Base-by-base conservation (phyloP, 1,140 invertebrate species). In the Hycleus cichorii region DNA sequence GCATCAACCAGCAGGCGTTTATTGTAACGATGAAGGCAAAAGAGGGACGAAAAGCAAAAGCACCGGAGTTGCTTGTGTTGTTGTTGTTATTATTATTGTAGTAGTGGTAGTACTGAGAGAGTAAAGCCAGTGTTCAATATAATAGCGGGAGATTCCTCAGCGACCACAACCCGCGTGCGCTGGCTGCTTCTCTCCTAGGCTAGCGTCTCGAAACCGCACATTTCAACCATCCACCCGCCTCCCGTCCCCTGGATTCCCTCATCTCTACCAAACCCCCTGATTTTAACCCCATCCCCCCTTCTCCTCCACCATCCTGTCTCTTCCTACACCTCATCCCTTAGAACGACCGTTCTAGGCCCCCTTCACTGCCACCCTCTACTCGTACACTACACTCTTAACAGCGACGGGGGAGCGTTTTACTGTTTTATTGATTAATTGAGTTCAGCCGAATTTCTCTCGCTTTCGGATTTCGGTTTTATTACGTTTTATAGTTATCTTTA, bases 391-490 rank as follows among this genome's bases (percentile, higher is more conserved):
- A 70, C 70, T 69, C 67, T 69, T 70, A 69, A 70, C 70, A 60
- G 67, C 69, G 64, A 69, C 69, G 67, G 69, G 71, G 69, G 67
- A 70, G 62, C 71, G 69, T 72, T 72, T 72, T 70, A 72, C 71
- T 72, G 71, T 72, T 71, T 72, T 72, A 72, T 72, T 72, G 71
- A 72, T 72, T 72, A 72, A 71, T 72, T 72, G 71, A 72, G 71
- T 72, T 72, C 67, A 68, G 68, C 68, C 69, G 69, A 71, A 71
- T 69, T 70, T 71, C 69, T 71, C 62, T 63, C 68, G 69, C 67
- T 71, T 67, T 65, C 61, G 68, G 68, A 72, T 72, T 70, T 70
- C 60, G 64, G 58, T 71, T 72, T 72, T 72, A 72, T 72, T 71
- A 63, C 69, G 65, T 69, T 69, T 71, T 69, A 69, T 66, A 71